Evolutionary conservation across 2,113 vertebrate species (phyloP).

Genomic region (Glaucidium brasilianum): DNA sequence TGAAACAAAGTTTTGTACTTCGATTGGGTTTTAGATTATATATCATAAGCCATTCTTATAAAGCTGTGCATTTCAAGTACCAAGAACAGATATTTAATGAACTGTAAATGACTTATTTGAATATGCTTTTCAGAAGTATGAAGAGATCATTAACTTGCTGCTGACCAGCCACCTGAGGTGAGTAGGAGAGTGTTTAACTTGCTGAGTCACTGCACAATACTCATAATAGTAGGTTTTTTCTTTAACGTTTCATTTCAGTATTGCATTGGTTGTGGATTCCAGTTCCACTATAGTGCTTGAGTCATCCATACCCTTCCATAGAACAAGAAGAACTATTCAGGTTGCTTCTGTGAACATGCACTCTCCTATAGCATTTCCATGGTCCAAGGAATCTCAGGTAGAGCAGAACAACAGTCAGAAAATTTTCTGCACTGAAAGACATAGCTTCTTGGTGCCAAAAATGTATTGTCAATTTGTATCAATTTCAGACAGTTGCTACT

Average conservation of each 20-base stretch:
- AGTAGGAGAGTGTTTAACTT: conserved; percentile 25
- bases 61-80: not conserved
- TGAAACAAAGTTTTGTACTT: not conserved
- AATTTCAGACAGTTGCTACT: not conserved
- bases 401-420: not conserved
- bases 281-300: not conserved
- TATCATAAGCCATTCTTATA: not conserved
- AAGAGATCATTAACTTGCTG: conserved; percentile 39
- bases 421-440: not conserved
- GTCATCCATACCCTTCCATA: not conserved
- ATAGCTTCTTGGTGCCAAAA: not conserved
- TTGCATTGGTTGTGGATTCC: not conserved
- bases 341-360: not conserved
- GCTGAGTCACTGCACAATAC: not conserved
- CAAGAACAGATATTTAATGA: not conserved
- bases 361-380: not conserved
- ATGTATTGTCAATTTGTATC: not conserved
- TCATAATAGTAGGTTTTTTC: not conserved
- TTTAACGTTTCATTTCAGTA: not conserved
- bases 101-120: conserved; percentile 34
- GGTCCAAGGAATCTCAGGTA: not conserved
- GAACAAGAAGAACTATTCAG: not conserved
- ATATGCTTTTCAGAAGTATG: conserved; percentile 20
- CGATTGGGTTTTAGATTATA: not conserved
- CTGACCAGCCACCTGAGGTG: conserved; percentile 34